Evolutionary conservation across 2,113 vertebrate species (phyloP).

Genomic region (Carollia perspicillata): DNA sequence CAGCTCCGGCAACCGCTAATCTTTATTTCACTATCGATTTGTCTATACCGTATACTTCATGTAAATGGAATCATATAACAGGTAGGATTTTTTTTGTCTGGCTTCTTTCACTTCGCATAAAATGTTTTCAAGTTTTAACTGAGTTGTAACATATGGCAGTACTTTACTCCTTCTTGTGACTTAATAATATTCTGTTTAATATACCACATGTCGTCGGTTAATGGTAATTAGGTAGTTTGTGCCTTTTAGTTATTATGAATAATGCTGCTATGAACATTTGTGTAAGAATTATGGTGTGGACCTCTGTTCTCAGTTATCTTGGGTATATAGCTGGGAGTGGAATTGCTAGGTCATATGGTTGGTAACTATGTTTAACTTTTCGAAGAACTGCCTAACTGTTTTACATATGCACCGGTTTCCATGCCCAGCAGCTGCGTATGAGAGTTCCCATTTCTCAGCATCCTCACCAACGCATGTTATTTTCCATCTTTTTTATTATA

Average conservation of each 20-base stretch:
- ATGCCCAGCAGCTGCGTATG: not conserved
- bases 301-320: not conserved
- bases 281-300: not conserved
- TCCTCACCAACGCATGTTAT: not conserved
- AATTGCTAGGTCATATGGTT: not conserved
- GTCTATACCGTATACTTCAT: not conserved
- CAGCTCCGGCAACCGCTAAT: not conserved
- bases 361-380: not conserved
- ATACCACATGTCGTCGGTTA: not conserved
- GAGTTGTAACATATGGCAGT: not conserved
- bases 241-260: not conserved
- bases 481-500: no score
- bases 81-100: no score
- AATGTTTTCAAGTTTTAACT: not conserved
- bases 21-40: not conserved
- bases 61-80: no score
- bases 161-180: not conserved
- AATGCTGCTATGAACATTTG: not conserved
- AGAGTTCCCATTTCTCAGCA: not conserved
- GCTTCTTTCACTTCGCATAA: not conserved
- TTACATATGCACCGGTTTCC: not conserved
- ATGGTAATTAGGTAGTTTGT: not conserved
- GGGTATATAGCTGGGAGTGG: not conserved
- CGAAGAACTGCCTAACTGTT: not conserved
- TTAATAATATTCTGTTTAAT: not conserved